phyloP scores from a whole-genome alignment of 2,113 vertebrate genomes.

The Saguinus midas region DNA sequence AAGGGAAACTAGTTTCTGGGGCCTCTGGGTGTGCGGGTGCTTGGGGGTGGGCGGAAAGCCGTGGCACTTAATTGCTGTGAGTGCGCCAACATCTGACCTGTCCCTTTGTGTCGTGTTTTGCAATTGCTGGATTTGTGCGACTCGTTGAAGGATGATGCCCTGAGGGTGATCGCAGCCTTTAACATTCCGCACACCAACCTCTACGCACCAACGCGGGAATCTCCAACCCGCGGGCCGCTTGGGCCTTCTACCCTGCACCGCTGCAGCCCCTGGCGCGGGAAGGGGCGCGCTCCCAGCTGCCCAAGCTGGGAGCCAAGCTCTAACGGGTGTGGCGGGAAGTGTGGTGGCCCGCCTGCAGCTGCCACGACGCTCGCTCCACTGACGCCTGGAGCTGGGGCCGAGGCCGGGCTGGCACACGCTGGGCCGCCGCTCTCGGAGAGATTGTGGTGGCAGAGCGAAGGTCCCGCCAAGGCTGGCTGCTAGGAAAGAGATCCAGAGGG shows the following conservation, averaged over 20 bases:
- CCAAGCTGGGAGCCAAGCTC: slow-evolving; percentile 49
- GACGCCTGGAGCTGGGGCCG: not conserved
- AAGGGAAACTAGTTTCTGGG: not conserved
- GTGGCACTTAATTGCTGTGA: not conserved
- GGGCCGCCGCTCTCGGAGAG: not conserved
- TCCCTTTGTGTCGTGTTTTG: slow-evolving; percentile 59
- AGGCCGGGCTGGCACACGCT: not conserved
- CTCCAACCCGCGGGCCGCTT: slow-evolving; percentile 64
- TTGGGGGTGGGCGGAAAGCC: not conserved
- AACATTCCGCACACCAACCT: slow-evolving; percentile 77
- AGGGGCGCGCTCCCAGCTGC: not conserved
- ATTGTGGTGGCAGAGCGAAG: not conserved
- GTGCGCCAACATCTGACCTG: not conserved
- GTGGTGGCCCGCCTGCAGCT: not conserved
- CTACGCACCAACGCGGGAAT: slow-evolving; percentile 78
- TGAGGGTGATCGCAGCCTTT: slow-evolving; percentile 81
- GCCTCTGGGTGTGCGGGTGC: not conserved
- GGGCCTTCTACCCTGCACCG: slow-evolving; percentile 74
- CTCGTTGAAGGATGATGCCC: slow-evolving; percentile 78
- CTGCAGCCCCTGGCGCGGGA: not conserved
- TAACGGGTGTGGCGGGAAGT: not conserved
- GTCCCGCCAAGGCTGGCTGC: not conserved
- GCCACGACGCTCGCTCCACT: not conserved
- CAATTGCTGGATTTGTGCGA: slow-evolving; percentile 82
- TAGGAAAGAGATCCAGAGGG: not conserved